Evolutionary conservation across 1,140 invertebrate genomes (phyloP).

Genomic region (Drosophila pruinosa): DNA sequence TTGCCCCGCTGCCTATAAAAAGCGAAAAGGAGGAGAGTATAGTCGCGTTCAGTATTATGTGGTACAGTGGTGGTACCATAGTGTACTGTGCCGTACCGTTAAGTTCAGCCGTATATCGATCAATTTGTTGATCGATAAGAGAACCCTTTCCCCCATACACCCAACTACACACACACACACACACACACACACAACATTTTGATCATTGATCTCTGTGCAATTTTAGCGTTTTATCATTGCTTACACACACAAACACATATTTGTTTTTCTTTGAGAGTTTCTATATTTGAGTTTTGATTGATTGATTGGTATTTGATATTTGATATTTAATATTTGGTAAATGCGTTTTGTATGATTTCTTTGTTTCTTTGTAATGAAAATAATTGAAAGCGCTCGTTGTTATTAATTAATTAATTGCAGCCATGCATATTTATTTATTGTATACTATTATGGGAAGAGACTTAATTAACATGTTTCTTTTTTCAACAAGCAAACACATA

Average conservation of each 20-base stretch:
- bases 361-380: slow-evolving; percentile 50
- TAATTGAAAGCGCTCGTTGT: slow-evolving; percentile 29
- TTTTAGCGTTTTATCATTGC: slow-evolving; percentile 22
- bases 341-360: slow-evolving; percentile 69
- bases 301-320: slow-evolving; percentile 18
- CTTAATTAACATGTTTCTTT: slow-evolving; percentile 26
- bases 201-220: slow-evolving; percentile 8
- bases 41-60: neutral
- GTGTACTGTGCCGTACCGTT: neutral
- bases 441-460: slow-evolving; percentile 28
- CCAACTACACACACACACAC: neutral
- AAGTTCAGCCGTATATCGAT: neutral
- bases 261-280: slow-evolving; percentile 27
- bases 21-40: neutral
- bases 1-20: neutral
- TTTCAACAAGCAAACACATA: slow-evolving; percentile 8
- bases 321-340: slow-evolving; percentile 30
- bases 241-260: neutral
- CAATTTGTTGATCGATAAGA: neutral
- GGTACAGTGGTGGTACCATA: neutral
- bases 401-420: slow-evolving; percentile 18
- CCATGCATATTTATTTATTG: slow-evolving; percentile 53
- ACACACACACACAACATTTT: neutral
- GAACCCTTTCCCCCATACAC: neutral
- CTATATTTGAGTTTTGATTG: slow-evolving; percentile 22